Percentiles rank a stretch among this genome's conserved stretches.
Evolutionary conservation across 2,888 invertebrate genomes (phyloP).

Genomic region (Stomorhina lunata): DNA sequence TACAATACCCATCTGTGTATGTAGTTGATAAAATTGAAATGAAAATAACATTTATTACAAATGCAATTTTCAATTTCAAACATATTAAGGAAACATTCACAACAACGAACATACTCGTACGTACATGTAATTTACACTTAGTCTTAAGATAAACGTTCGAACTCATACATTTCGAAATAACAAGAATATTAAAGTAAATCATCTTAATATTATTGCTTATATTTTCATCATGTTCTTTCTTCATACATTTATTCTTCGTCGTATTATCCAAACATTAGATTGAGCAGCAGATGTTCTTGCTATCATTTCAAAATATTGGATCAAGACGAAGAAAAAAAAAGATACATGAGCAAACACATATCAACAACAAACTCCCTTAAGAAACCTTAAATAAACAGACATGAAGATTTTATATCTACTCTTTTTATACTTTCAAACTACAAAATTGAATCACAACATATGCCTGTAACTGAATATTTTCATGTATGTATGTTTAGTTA

Average conservation of each 20-base stretch:
- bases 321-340: neutral
- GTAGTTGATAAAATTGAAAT: constrained; percentile 42
- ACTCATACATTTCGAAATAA: neutral
- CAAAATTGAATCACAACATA: constrained; percentile 48
- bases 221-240: constrained; percentile 45
- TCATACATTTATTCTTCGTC: constrained; percentile 34
- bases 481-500: neutral
- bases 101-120: neutral
- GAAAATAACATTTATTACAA: constrained; percentile 56
- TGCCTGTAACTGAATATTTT: constrained; percentile 32
- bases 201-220: constrained; percentile 51
- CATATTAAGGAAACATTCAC: constrained; percentile 7
- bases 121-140: neutral
- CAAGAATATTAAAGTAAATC: constrained; percentile 29
- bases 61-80: constrained; percentile 61
- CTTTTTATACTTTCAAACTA: too few relatives aligned
- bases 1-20: constrained; percentile 61
- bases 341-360: neutral
- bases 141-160: neutral
- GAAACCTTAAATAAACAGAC: constrained; percentile 42
- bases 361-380: neutral
- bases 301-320: constrained; percentile 13
- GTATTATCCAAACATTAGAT: constrained; percentile 31
- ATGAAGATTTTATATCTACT: constrained; percentile 8
- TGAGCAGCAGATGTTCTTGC: constrained; percentile 43